Percentiles rank a stretch among this genome's conserved stretches.
Conservation (phyloP, 2,888 invertebrate genomes). For the Helleia helle region DNA sequence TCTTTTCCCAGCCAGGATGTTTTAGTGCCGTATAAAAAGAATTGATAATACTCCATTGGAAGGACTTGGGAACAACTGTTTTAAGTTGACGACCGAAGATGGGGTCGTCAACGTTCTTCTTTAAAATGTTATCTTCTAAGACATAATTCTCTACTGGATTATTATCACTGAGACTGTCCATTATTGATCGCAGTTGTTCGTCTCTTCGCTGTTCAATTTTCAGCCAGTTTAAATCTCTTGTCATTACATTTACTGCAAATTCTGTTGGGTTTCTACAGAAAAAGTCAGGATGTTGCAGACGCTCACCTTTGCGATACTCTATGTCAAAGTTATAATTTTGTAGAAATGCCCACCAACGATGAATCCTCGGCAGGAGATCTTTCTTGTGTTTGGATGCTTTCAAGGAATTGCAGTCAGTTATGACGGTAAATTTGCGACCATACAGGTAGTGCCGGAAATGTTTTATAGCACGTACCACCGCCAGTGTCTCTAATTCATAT, state of each 20-base stretch:
- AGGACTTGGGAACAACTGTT: slow-evolving; percentile 20
- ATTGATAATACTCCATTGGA: slow-evolving; percentile 25
- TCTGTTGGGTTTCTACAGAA: slow-evolving; percentile 17
- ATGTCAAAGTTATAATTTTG: slow-evolving; percentile 25
- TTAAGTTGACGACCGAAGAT: slow-evolving; percentile 9
- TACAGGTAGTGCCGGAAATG: too few relatives aligned
- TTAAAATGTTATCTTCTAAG: slow-evolving; percentile 13
- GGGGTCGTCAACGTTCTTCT: slow-evolving; percentile 10
- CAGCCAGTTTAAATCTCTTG: slow-evolving; percentile 16
- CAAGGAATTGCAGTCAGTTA: too few relatives aligned
- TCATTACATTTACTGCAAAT: slow-evolving; percentile 14
- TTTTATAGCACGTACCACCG: too few relatives aligned
- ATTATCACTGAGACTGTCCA: slow-evolving; percentile 10
- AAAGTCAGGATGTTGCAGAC: slow-evolving; percentile 19
- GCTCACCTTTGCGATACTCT: slow-evolving; percentile 20
- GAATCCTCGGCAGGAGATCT: too few relatives aligned
- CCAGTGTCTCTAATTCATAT: too few relatives aligned
- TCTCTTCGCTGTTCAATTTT: slow-evolving; percentile 20
- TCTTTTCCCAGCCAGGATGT: slow-evolving; percentile 25
- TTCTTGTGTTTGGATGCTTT: slow-evolving; percentile 29
- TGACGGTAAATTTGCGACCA: too few relatives aligned
- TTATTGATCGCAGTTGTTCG: slow-evolving; percentile 14
- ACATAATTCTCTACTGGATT: slow-evolving; percentile 9
- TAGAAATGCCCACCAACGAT: slow-evolving; percentile 26
- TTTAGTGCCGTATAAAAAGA: slow-evolving; percentile 18